Conservation (phyloP, 2,113 vertebrate genomes). For the Tricholaema leucomelas region DNA sequence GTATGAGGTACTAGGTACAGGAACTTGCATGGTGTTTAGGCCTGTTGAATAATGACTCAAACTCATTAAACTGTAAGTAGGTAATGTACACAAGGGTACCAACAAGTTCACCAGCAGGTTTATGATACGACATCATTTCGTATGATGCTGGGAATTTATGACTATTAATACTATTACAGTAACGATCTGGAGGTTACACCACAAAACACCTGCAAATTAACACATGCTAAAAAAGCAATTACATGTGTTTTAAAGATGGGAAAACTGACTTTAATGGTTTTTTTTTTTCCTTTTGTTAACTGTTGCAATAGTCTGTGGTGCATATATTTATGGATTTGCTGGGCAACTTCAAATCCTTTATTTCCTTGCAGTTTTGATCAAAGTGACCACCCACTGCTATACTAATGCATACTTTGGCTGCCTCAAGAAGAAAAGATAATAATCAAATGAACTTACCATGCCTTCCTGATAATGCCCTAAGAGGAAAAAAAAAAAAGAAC, state of each 20-base stretch:
- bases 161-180: not conserved
- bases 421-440: not conserved
- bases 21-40: not conserved
- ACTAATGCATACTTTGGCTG: not conserved
- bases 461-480: slow-evolving; percentile 92
- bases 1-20: not conserved
- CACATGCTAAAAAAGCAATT: not conserved
- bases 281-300: not conserved
- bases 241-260: slow-evolving; percentile 17
- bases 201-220: slow-evolving; percentile 4
- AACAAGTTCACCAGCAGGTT: not conserved
- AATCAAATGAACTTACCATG: slow-evolving; percentile 83
- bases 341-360: not conserved
- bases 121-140: not conserved
- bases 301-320: not conserved
- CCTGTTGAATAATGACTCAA: not conserved
- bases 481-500: not conserved
- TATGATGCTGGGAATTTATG: not conserved
- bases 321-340: not conserved
- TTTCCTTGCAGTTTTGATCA: not conserved
- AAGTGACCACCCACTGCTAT: not conserved
- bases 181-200: not conserved
- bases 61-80: not conserved
- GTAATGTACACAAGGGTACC: not conserved
- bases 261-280: not conserved